Evolutionary conservation across 2,888 invertebrate genomes (phyloP), one percentile per base, ranked within the genome.

Genomic region (Eupithecia pulchellata): DNA sequence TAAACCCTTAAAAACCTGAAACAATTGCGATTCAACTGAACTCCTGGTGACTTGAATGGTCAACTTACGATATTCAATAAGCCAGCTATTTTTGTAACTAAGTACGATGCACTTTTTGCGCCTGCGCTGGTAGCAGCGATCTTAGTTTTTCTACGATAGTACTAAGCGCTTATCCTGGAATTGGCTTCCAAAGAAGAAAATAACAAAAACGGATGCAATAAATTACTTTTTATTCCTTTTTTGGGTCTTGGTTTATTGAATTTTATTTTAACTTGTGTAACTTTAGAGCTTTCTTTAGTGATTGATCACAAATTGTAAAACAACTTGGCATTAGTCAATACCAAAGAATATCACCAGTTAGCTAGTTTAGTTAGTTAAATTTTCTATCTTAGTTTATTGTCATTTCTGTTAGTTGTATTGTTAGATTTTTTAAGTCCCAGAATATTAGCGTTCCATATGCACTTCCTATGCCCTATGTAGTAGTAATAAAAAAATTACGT

Each of bases 31-130:
- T 9, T n/a, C 42, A 8, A n/a, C n/a, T n/a, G 6, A n/a, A 42
- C n/a, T 42, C n/a, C 9, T n/a, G 5, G n/a, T 42, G 42, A n/a
- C n/a, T n/a, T n/a, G n/a, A 6, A 42, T 2, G n/a, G n/a, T n/a
- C 8, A 42, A 42, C n/a, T 42, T 42, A 8, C n/a, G 2, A 8
- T 42, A 42, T n/a, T n/a, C 42, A 42, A 42, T 42, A n/a, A 9
- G 42, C 42, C n/a, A n/a, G n/a, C 42, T 42, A 42, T n/a, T 42
- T 42, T 42, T 42, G n/a, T 42, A 42, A n/a, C 42, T 42, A 57
- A 57, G 29, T 57, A 47, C 47, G 4, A 20, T 47, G n/a, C 20
- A 47, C 20, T 47, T 47, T 47, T 47, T 47, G 42, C 42, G 42
- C 8, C 9, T 20, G 20, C n/a, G n/a, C n/a, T 20, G 42, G 20